Evolutionary conservation across 1,140 invertebrate species (phyloP).

Genomic region (Atta cephalotes): DNA sequence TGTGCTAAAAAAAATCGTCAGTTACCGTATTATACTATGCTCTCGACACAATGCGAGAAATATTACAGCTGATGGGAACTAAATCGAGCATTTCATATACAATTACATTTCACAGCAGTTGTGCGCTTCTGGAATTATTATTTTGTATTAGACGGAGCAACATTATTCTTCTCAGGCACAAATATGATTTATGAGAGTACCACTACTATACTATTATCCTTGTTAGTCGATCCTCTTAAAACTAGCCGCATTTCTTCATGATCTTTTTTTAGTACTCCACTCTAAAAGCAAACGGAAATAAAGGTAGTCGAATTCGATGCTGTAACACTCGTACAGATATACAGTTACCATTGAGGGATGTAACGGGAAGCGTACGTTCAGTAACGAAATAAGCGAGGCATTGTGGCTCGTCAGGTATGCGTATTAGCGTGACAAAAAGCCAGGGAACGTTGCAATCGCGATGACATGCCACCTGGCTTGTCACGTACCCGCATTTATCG

Average conservation of each 20-base stretch:
- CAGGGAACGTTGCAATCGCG: slow-evolving; percentile 55
- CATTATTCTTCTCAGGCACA: slow-evolving; percentile 42
- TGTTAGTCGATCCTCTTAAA: slow-evolving; percentile 41
- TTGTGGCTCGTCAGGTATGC: slow-evolving; percentile 74
- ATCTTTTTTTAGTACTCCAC: background rate
- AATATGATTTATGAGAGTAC: slow-evolving; percentile 46
- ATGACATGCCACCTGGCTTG: slow-evolving; percentile 71
- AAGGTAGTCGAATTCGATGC: slow-evolving; percentile 50
- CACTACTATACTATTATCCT: slow-evolving; percentile 38
- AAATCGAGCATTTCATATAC: slow-evolving; percentile 40
- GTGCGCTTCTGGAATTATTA: slow-evolving; percentile 36
- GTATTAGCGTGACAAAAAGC: slow-evolving; percentile 73
- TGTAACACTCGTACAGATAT: slow-evolving; percentile 41
- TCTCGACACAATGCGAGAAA: slow-evolving; percentile 29
- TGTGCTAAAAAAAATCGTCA: slow-evolving; percentile 14
- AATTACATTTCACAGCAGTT: slow-evolving; percentile 20
- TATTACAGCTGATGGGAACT: slow-evolving; percentile 39
- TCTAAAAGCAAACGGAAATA: slow-evolving; percentile 24
- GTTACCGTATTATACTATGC: slow-evolving; percentile 23
- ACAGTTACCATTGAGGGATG: slow-evolving; percentile 11
- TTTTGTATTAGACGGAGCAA: slow-evolving; percentile 35
- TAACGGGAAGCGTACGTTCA: slow-evolving; percentile 47
- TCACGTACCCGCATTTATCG: slow-evolving; percentile 39
- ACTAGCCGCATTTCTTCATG: slow-evolving; percentile 28
- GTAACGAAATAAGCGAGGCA: slow-evolving; percentile 74